These are phyloP conservation scores for Paramuricea clavata DNA, from an alignment of 92 coral and sea anemone species.

Conservation along the genomic window DNA sequence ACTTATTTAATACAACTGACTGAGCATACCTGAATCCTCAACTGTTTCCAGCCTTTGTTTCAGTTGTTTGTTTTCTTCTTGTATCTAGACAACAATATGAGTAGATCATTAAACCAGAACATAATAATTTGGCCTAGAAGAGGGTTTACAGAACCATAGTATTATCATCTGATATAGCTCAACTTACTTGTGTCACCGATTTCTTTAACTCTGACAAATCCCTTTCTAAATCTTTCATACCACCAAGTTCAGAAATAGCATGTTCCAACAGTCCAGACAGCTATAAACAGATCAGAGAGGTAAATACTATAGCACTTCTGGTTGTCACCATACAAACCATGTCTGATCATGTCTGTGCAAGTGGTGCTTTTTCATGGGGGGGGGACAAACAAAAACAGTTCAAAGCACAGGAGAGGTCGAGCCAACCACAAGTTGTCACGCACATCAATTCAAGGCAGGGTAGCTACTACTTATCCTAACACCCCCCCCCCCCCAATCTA, in stretches of 20 bases:
- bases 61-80: constrained; percentile 70
- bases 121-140: neutral
- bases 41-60: constrained; percentile 77
- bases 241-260: constrained; percentile 87
- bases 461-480: too few relatives aligned
- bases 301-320: too few relatives aligned
- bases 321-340: neutral
- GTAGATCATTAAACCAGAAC: neutral
- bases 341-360: neutral
- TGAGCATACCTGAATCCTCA: constrained; percentile 85
- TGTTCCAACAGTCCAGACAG: constrained; percentile 85
- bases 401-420: too few relatives aligned
- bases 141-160: neutral
- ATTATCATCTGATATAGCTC: neutral
- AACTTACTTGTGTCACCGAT: constrained; percentile 75
- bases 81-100: constrained; percentile 64
- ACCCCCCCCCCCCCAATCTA: neutral
- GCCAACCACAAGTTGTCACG: too few relatives aligned
- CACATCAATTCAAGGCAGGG: too few relatives aligned
- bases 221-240: constrained; percentile 78
- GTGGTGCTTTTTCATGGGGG: too few relatives aligned
- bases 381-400: too few relatives aligned
- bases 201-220: constrained; percentile 77
- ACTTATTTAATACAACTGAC: neutral
- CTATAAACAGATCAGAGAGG: constrained; percentile 49